Evolutionary conservation across 2,113 vertebrate species (phyloP).

Genomic region (Proterorhinus semilunaris): DNA sequence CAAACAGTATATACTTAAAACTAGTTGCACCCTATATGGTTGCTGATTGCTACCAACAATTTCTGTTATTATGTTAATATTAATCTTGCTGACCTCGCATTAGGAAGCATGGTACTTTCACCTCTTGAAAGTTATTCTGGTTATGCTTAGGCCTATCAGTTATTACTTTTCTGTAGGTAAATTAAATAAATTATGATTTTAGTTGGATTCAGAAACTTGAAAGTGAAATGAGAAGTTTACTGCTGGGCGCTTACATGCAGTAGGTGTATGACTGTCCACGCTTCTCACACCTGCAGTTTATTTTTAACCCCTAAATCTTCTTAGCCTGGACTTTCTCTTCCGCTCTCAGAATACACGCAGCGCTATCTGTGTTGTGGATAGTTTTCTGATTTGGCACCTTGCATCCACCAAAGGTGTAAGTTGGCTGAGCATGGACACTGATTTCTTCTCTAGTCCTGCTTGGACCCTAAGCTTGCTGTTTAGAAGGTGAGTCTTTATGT

Average conservation of each 20-base stretch:
- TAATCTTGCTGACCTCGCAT: too few species aligned
- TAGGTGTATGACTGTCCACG: conserved; percentile 32
- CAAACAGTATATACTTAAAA: too few species aligned
- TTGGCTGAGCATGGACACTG: conserved; percentile 34
- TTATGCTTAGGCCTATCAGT: too few species aligned
- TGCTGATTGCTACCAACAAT: too few species aligned
- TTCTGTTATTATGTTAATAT: too few species aligned
- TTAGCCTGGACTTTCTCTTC: conserved; percentile 73
- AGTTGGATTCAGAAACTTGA: too few species aligned
- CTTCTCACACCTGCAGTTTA: conserved; percentile 62
- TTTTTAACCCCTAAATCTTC: conserved; percentile 79
- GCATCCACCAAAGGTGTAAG: conserved; percentile 54
- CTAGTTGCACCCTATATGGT: too few species aligned
- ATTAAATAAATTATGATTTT: too few species aligned
- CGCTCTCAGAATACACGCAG: conserved; percentile 28
- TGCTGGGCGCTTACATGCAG: neutral
- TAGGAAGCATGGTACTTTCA: too few species aligned
- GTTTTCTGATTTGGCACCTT: conserved; percentile 28
- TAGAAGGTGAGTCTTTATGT: conserved; percentile 67
- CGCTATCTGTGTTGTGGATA: conserved; percentile 38
- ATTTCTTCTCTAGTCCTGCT: neutral
- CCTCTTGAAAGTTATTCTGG: too few species aligned
- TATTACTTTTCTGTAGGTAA: too few species aligned
- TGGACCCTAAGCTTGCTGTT: conserved; percentile 45
- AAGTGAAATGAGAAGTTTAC: neutral